A percentile compares a stretch with the other conserved stretches of the same genome.
Evolutionary conservation across 2,113 vertebrate genomes (phyloP).

Genomic region (Rhinolophus ferrumequinum): DNA sequence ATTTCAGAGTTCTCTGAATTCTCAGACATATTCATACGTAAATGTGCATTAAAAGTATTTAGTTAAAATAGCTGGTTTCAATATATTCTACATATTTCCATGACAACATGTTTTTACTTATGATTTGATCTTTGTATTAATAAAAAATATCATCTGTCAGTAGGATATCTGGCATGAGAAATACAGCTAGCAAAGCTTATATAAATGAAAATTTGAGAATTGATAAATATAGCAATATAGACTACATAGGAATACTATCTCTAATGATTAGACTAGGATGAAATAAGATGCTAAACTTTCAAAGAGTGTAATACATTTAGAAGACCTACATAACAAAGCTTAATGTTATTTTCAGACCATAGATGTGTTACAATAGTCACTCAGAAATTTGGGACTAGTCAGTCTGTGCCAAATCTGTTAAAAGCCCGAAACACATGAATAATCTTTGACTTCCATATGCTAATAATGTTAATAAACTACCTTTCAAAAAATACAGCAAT

Average conservation of each 20-base stretch:
- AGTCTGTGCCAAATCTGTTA: neutral
- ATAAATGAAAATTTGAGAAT: neutral
- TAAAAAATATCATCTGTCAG: slow-evolving; percentile 43
- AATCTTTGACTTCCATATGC: slow-evolving; percentile 26
- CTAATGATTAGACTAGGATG: neutral
- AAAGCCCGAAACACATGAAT: slow-evolving; percentile 41
- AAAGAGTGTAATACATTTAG: neutral
- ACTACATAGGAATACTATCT: neutral
- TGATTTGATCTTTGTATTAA: neutral
- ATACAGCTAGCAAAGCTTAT: neutral
- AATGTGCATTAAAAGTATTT: slow-evolving; percentile 46
- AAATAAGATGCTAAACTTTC: neutral
- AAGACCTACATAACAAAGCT: neutral
- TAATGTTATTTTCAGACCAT: slow-evolving; percentile 14
- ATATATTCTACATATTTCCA: neutral
- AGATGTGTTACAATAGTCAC: neutral
- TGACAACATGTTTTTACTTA: neutral
- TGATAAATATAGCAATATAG: neutral
- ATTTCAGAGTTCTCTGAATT: neutral
- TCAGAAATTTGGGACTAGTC: slow-evolving; percentile 6
- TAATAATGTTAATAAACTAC: slow-evolving; percentile 13
- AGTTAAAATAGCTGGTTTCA: slow-evolving; percentile 38
- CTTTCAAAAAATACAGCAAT: neutral
- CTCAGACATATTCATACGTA: neutral
- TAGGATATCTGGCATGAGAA: neutral